Conservation (phyloP, 2,888 invertebrate species). For the Galerucella pusilla region DNA sequence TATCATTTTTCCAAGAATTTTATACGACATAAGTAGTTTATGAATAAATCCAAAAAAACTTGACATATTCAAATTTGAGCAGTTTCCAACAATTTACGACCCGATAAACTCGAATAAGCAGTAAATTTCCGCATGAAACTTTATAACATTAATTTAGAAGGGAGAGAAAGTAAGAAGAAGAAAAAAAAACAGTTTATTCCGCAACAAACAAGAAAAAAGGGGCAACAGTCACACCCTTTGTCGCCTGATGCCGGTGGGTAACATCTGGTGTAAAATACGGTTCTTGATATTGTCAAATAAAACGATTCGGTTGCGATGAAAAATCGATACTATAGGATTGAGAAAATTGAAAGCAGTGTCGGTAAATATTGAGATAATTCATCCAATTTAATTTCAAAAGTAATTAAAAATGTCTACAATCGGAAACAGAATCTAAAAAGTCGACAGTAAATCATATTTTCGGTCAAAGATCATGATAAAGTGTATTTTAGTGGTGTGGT, state of each 20-base stretch:
- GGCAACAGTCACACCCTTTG: slow-evolving; percentile 17
- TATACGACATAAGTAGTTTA: no score
- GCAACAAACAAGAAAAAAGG: slow-evolving; percentile 16
- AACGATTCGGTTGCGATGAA: slow-evolving; percentile 20
- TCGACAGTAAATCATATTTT: no score
- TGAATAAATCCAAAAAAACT: background rate
- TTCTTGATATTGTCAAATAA: slow-evolving; percentile 18
- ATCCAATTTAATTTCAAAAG: background rate
- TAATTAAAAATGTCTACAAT: background rate
- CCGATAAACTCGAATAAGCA: slow-evolving; percentile 8
- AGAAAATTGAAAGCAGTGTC: slow-evolving; percentile 1
- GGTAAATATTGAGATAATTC: background rate
- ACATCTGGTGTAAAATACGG: slow-evolving; percentile 27
- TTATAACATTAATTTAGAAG: slow-evolving; percentile 9
- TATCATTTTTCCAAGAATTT: no score
- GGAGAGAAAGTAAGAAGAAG: background rate
- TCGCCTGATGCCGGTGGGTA: slow-evolving; percentile 15
- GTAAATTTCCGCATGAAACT: slow-evolving; percentile 11
- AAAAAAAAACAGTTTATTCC: slow-evolving; percentile 9
- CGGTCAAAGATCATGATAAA: no score
- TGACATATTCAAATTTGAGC: background rate
- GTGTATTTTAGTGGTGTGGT: no score
- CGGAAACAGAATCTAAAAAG: no score
- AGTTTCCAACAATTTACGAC: background rate
- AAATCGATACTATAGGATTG: slow-evolving; percentile 1